Evolutionary conservation across 2,888 invertebrate species (phyloP).

Genomic region (Hemithea aestivaria): DNA sequence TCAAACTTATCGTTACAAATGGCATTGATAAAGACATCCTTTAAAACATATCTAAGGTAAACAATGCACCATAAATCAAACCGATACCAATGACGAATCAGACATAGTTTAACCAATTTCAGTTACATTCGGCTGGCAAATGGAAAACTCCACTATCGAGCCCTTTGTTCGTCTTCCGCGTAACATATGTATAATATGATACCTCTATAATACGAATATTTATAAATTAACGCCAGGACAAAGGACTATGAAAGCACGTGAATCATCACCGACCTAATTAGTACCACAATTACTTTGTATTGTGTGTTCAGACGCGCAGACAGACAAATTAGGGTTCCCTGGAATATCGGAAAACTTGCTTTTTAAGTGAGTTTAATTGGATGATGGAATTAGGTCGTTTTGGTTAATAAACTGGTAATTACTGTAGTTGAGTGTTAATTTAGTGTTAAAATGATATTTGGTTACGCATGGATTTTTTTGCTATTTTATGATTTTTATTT

Average conservation of each 20-base stretch:
- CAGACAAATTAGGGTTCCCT: slow-evolving; percentile 35
- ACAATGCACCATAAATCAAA: no score
- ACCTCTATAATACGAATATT: slow-evolving; percentile 27
- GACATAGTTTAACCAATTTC: slow-evolving; percentile 6
- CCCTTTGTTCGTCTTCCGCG: slow-evolving; percentile 29
- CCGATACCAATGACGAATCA: no score
- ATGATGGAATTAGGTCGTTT: no score
- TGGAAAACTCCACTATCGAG: slow-evolving; percentile 14
- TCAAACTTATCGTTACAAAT: no score
- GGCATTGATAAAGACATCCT: no score
- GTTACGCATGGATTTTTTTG: no score
- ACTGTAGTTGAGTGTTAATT: no score
- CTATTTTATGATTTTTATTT: no score
- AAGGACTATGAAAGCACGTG: slow-evolving; percentile 39
- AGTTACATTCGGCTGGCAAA: slow-evolving; percentile 7
- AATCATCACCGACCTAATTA: slow-evolving; percentile 45
- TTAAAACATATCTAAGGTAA: no score
- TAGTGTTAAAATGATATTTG: no score
- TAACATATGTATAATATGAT: slow-evolving; percentile 5
- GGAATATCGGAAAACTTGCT: slow-evolving; percentile 4
- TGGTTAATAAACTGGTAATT: no score
- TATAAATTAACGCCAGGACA: slow-evolving; percentile 35
- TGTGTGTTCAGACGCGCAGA: slow-evolving; percentile 35
- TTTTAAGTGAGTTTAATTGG: no score
- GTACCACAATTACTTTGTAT: slow-evolving; percentile 37